A percentile compares a stretch with the other conserved stretches of the same genome.
phyloP scores from a whole-genome alignment of 2,888 invertebrate genomes.

The Lasioglossum calceatum region DNA sequence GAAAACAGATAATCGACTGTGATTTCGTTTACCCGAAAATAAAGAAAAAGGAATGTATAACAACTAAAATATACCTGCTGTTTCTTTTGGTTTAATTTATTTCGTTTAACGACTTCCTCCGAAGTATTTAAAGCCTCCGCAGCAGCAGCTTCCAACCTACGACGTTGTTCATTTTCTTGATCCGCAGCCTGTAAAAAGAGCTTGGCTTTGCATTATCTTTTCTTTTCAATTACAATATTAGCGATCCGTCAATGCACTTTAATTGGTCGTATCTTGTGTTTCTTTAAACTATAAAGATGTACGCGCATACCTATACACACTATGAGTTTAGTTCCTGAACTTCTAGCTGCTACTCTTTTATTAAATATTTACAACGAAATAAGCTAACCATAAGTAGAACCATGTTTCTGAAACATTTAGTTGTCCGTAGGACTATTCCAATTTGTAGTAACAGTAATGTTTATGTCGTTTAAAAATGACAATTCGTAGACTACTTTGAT shows the following conservation, averaged over 20 bases:
- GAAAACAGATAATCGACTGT: conserved; percentile 30
- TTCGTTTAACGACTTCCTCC: conserved; percentile 90
- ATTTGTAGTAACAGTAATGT: not conserved
- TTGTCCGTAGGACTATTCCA: too few relatives aligned
- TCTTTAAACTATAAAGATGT: not conserved
- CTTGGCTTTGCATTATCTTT: conserved; percentile 19
- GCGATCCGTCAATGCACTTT: not conserved
- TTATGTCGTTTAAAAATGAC: not conserved
- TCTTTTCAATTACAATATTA: not conserved
- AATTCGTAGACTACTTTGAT: not conserved
- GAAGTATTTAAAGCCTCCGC: conserved; percentile 88
- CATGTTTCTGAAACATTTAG: not conserved
- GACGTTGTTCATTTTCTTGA: conserved; percentile 96
- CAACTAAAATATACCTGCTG: conserved; percentile 90
- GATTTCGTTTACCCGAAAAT: not conserved
- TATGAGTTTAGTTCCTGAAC: not conserved
- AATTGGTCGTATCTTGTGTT: not conserved
- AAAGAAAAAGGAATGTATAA: not conserved
- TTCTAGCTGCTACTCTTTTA: not conserved
- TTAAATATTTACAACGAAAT: not conserved
- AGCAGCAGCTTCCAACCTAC: conserved; percentile 93
- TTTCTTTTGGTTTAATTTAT: conserved; percentile 94
- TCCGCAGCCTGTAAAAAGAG: conserved; percentile 90
- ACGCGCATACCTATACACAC: too few relatives aligned
- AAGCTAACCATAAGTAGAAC: not conserved